A percentile compares a stretch with the other conserved stretches of the same genome.
These are phyloP conservation scores for Blera fallax DNA, from an alignment of 2,888 invertebrate species.

Conservation along the genomic window DNA sequence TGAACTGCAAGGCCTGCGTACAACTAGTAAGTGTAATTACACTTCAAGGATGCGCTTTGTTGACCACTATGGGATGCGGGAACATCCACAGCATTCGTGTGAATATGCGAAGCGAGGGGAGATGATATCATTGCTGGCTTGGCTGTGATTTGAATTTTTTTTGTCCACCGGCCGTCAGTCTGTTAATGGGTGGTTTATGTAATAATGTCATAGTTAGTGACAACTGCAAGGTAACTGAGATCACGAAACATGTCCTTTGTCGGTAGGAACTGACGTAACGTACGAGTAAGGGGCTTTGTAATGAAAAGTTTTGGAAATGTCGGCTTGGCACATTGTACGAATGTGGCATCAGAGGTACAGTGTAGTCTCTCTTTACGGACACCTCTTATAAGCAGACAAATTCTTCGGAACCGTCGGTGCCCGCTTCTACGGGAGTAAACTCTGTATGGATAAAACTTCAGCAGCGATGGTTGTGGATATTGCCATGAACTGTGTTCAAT, in stretches of 20 bases:
- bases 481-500: too few species aligned
- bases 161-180: not conserved
- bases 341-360: too few species aligned
- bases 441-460: too few species aligned
- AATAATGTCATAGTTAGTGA: not conserved
- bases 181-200: constrained; percentile 7
- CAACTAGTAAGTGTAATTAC: constrained; percentile 40
- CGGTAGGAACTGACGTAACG: not conserved
- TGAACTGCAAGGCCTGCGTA: not conserved
- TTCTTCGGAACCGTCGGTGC: too few species aligned
- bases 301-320: not conserved
- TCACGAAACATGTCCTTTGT: not conserved
- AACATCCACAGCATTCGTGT: constrained; percentile 1
- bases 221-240: not conserved
- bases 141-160: constrained; percentile 7
- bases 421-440: too few species aligned
- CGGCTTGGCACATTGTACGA: too few species aligned
- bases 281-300: not conserved
- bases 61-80: constrained; percentile 3
- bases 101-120: not conserved
- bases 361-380: too few species aligned
- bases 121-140: not conserved
- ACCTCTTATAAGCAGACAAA: too few species aligned
- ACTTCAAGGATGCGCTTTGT: constrained; percentile 58
- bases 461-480: too few species aligned